A percentile compares a stretch with the other conserved stretches of the same genome.
Evolutionary conservation across 2,797 vertebrate genomes (phyloP).

Genomic region (Setipinna tenuifilis): DNA sequence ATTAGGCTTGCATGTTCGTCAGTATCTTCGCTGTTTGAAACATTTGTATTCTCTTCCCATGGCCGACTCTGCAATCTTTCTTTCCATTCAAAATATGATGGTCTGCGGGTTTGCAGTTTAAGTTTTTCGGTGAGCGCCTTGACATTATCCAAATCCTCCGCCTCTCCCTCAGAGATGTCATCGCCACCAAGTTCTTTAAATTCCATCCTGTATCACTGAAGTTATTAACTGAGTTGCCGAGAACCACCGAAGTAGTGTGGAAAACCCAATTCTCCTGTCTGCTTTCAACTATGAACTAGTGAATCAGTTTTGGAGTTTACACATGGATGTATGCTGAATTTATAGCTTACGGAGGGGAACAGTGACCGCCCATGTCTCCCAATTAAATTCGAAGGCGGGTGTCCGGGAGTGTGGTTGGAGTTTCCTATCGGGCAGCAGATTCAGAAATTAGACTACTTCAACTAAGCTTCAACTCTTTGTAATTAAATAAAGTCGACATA

Average conservation of each 20-base stretch:
- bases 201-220: slow-evolving; percentile 63
- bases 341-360: slow-evolving; percentile 41
- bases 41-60: slow-evolving; percentile 68
- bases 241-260: background rate
- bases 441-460: background rate
- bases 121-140: slow-evolving; percentile 91
- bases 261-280: background rate
- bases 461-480: background rate
- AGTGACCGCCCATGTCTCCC: slow-evolving; percentile 70
- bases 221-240: background rate
- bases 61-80: slow-evolving; percentile 79
- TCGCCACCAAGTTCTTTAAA: slow-evolving; percentile 79
- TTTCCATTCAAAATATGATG: slow-evolving; percentile 93
- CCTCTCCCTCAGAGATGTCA: slow-evolving; percentile 70
- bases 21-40: slow-evolving; percentile 23
- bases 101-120: slow-evolving; percentile 89
- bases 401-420: background rate
- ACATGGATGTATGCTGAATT: slow-evolving; percentile 50
- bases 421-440: background rate
- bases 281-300: background rate
- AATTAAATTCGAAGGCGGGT: slow-evolving; percentile 25
- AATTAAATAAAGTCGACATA: background rate
- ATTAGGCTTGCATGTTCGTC: slow-evolving; percentile 41
- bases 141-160: slow-evolving; percentile 83
- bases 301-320: slow-evolving; percentile 19